These are phyloP conservation scores for Muschampia plurimacula DNA, from an alignment of 2,888 invertebrate genomes.

Conservation along the genomic window DNA sequence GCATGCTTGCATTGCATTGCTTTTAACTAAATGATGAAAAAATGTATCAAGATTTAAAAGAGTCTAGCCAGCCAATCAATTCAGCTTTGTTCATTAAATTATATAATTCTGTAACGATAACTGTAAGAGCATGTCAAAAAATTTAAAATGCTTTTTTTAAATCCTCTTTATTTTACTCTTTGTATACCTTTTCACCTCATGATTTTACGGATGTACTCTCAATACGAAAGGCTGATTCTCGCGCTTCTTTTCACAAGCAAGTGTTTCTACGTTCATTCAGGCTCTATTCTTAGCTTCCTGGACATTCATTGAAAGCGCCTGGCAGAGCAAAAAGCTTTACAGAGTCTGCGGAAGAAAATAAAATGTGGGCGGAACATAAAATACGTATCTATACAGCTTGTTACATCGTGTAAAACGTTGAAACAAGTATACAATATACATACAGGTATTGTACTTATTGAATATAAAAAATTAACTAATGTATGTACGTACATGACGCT, in stretches of 20 bases:
- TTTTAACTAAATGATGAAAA: too few relatives aligned
- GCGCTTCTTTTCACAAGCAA: conserved; percentile 12
- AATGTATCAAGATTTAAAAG: too few relatives aligned
- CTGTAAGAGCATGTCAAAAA: too few relatives aligned
- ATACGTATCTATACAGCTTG: not conserved
- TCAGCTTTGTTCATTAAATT: too few relatives aligned
- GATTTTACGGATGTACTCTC: not conserved
- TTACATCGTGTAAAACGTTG: not conserved
- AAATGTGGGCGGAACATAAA: not conserved
- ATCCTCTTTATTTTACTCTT: not conserved
- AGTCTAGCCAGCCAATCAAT: too few relatives aligned
- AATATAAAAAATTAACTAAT: too few relatives aligned
- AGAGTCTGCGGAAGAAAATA: conserved; percentile 1
- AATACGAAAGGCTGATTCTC: conserved; percentile 2
- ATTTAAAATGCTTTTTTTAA: too few relatives aligned
- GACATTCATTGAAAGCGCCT: conserved; percentile 16
- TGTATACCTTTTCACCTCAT: not conserved
- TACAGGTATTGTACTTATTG: too few relatives aligned
- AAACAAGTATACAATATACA: too few relatives aligned
- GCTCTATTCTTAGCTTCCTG: conserved; percentile 17
- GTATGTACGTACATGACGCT: too few relatives aligned
- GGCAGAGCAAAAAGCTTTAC: not conserved
- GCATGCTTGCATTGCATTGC: too few relatives aligned
- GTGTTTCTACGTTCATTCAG: conserved; percentile 20
- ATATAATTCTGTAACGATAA: too few relatives aligned